Base-by-base conservation (phyloP, 2,797 vertebrate species). In the Etheostoma perlongum region DNA sequence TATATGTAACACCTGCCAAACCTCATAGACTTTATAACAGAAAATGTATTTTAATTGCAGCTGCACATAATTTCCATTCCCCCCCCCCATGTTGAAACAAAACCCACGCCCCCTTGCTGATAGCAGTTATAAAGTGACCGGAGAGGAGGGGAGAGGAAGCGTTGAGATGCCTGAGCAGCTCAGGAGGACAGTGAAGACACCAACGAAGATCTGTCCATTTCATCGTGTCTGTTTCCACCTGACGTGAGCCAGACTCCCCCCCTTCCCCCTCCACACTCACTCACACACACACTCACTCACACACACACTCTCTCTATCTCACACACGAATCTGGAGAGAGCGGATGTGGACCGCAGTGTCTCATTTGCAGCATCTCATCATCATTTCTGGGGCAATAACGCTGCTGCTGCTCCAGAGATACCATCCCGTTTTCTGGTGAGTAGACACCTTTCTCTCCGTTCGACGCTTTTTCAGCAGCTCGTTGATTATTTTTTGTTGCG, bases 311-410 rank as follows among this genome's bases (percentile, higher is more conserved):
- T 54, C 51, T 52, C 51, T 52, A 21, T 52, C 61, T n/a, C 44
- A 3, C 49, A 21, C 47, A 19, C 36, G 65, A 59, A 67, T 30
- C 49, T n/a, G 61, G 62, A 55, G 69, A 71, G 18, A 33, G 78
- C 61, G 68, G 80, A 55, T 83, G 92, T 84, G 87, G 84, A 91
- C 91, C 89, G 93, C 94, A 92, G 93, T 86, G 90, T 77, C 82
- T 67, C 82, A 4, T 67, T 33, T 16, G 57, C 88, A 79, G 82
- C 83, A 66, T 79, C 87, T 84, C 71, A 68, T 79, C 79, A 9
- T 67, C 82, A 44, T 5, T 9, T 70, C 27, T 46, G 67, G 51
- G 47, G 67, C 81, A 70, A 52, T 2, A 55, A 53, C 69, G 6
- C 57, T 5, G 63, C 80, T 23, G 78, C 79, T 30, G 75, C 79